These are phyloP conservation scores for Chaenogobius annularis DNA, from an alignment of 2,113 vertebrate species.

Conservation along the genomic window DNA sequence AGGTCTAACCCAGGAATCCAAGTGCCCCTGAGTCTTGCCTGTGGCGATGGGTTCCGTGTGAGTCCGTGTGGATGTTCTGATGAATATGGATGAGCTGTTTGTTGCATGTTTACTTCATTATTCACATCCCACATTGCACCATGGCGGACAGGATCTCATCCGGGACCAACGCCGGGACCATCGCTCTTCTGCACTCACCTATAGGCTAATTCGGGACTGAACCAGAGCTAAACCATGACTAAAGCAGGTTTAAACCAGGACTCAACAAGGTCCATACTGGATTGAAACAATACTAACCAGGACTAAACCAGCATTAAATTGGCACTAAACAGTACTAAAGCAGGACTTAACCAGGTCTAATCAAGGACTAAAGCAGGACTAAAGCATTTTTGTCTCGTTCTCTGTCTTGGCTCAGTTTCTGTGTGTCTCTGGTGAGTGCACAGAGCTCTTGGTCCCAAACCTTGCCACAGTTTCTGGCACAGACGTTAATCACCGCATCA, in stretches of 20 bases:
- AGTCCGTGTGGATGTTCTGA: not conserved
- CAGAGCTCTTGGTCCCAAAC: slow-evolving; percentile 1
- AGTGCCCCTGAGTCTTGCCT: not conserved
- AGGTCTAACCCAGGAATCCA: not conserved
- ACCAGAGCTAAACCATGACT: not conserved
- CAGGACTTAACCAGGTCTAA: not conserved
- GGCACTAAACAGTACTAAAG: not conserved
- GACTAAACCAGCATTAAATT: not conserved
- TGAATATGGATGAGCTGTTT: slow-evolving; percentile 9
- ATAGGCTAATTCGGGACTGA: not conserved
- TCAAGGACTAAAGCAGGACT: not conserved
- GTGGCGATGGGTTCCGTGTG: not conserved
- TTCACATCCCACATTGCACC: not conserved
- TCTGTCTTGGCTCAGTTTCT: not conserved
- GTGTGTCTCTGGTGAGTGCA: not conserved
- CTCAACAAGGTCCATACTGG: too few species aligned
- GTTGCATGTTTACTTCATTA: not conserved
- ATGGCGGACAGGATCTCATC: not conserved
- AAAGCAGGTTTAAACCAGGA: not conserved
- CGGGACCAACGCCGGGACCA: not conserved
- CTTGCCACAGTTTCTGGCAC: slow-evolving; percentile 2
- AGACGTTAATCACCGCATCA: not conserved
- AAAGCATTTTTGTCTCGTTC: not conserved
- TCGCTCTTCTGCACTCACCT: not conserved
- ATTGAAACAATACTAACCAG: not conserved